Evolutionary conservation across 2,797 vertebrate genomes (phyloP), one percentile per base, ranked within the genome.

Genomic region (Rousettus madagascariensis): DNA sequence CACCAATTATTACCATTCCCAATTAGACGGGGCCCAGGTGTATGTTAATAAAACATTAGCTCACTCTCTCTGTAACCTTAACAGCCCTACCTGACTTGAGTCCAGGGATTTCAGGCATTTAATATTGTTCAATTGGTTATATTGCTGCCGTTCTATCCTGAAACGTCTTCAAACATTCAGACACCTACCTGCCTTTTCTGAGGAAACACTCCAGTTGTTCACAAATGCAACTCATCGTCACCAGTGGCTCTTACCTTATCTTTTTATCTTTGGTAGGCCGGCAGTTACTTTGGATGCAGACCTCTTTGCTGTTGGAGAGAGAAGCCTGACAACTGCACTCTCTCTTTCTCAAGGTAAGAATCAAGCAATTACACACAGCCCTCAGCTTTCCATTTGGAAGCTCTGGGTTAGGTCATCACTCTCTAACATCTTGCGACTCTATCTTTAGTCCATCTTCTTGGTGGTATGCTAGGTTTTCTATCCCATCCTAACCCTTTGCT

Each of bases 21-120:
- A 97, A 97, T 96, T 96, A 97, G 93, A 59, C 0, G 0, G 87
- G 89, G 75, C 65, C 96, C 95, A 96, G 90, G 93, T 95, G 94
- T 53, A 36, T 96, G 95, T 63, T 90, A 77, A 90, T 95, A 96
- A 95, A 96, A 94, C 0, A 5, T 90, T 96, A 94, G 59, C 92
- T 97, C 90, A 94, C 69, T 63, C 71, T 65, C 49, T 89, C 68
- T 95, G n/a, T 63, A 94, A 59, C 13, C 33, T 85, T 33, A 87
- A 59, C 0, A n/a, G 90, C 33, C 59, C 57, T 22, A 41, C 13
- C 75, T 94, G 95, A 95, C 82, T 94, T 65, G 87, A 91, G 49
- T 97, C 68, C 85, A 65, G 92, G 61, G 75, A 72, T 87, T 91
- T 89, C 28, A 12, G 41, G 72, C 38, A 16, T 75, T 72, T 59